A percentile compares a stretch with the other conserved stretches of the same genome.
Conservation (phyloP, 2,888 invertebrate species). For the Drosophila nr. perissopoda region DNA sequence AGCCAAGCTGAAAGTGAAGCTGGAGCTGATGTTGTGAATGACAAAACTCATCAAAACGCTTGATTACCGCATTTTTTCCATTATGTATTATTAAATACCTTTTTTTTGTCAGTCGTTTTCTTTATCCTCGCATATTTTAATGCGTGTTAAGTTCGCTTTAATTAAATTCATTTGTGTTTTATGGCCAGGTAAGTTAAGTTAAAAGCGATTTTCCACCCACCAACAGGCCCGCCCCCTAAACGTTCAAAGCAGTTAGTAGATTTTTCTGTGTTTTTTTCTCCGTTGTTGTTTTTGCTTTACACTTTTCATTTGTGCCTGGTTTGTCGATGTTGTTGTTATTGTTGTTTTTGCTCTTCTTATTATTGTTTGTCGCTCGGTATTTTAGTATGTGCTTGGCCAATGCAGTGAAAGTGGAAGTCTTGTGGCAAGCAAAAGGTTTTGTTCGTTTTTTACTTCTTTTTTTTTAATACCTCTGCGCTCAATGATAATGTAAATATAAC, state of each 20-base stretch:
- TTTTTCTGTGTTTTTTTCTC: conserved; percentile 45
- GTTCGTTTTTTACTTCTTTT: conserved; percentile 48
- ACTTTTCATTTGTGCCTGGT: conserved; percentile 45
- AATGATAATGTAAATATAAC: conserved; percentile 50
- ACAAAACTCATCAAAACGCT: conserved; percentile 48
- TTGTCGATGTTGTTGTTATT: conserved; percentile 10
- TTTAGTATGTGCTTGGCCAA: conserved; percentile 60
- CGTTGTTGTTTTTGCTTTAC: conserved; percentile 44
- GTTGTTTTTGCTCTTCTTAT: conserved; percentile 56
- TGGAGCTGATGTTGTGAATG: conserved; percentile 18
- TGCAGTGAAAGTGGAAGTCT: conserved; percentile 72
- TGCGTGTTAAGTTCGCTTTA: conserved; percentile 76
- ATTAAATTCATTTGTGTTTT: conserved; percentile 68
- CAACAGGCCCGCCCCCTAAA: conserved; percentile 4
- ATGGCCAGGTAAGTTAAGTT: conserved; percentile 14
- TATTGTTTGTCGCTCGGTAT: conserved; percentile 49
- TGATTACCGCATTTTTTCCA: conserved; percentile 64
- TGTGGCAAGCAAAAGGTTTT: conserved; percentile 53
- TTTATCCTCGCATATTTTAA: conserved; percentile 61
- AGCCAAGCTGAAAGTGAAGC: conserved; percentile 51
- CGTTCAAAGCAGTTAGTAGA: conserved; percentile 62
- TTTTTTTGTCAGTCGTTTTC: conserved; percentile 17
- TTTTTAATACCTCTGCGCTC: conserved; percentile 50
- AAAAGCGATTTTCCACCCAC: conserved; percentile 32
- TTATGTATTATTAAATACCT: conserved; percentile 46